Evolutionary conservation across 1,140 invertebrate species (phyloP), one percentile per base, ranked within the genome.

Genomic region (Zophobas atratus): DNA sequence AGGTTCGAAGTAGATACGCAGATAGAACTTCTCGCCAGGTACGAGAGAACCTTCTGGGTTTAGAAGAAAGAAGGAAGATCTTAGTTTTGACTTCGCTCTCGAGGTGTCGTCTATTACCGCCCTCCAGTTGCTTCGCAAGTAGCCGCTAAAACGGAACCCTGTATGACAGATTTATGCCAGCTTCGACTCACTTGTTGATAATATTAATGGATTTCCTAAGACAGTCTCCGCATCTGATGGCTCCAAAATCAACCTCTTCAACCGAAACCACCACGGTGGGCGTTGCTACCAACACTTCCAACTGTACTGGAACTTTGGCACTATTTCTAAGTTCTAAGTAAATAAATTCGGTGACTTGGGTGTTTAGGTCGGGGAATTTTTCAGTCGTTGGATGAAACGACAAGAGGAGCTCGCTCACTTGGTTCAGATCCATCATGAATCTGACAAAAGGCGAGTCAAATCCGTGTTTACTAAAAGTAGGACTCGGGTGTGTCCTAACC

Each of bases 221-320:
- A 56, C 85, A 87, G 51, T 87, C 78, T 6, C 88, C 88, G 60
- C 87, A 81, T 8, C 83, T 76, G 36, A 88, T 85, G n/a, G 84
- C 75, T 5, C 79, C 82, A 77, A 89, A 89, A 75, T 88, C 79
- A 2, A 89, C 70, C 43, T 67, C 60, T 0, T 20, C 2, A 20
- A 43, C 33, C 4, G 38, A 43, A 2, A 67, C 60, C 43, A 43
- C 60, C 20, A 67, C 39, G 33, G 39, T 36, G 70, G 33, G 41
- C 36, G 39, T 34, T 57, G 79, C 53, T 75, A 78, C 75, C 79
- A 77, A 41, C 53, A 77, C 80, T 33, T 48, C 77, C 20, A 80
- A 71, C 8, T 73, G 43, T 6, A 81, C 43, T 1, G 77, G 72
- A 49, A 80, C 78, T 41, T 48, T 78, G 1, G 77, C 63, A 0